Conservation (phyloP, 2,797 vertebrate genomes). For the Sebastes kiyomatsui region DNA sequence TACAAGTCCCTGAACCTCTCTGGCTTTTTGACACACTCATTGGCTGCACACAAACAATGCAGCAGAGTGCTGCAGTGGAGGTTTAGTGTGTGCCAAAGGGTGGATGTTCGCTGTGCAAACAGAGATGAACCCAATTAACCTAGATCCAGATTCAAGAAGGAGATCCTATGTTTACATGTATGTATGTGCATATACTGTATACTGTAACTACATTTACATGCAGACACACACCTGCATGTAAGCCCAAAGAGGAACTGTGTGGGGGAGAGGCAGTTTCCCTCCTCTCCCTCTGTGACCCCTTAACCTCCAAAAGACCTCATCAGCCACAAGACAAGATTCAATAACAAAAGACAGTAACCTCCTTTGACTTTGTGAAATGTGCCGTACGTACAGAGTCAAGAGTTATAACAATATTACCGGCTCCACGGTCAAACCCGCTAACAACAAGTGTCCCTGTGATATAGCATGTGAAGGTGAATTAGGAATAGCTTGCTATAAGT, state of each 20-base stretch:
- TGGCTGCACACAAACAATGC: conserved; percentile 40
- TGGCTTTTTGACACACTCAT: conserved; percentile 7
- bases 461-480: conserved; percentile 61
- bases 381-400: background rate
- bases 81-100: conserved; percentile 30
- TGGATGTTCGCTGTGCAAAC: conserved; percentile 36
- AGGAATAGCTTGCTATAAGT: conserved; percentile 49
- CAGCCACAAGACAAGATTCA: background rate
- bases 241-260: background rate
- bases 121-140: conserved; percentile 31
- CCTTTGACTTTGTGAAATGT: conserved; percentile 11
- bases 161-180: conserved; percentile 3
- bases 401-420: background rate
- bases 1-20: background rate
- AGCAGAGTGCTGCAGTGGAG: conserved; percentile 50
- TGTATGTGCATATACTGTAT: background rate
- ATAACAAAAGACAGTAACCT: conserved; percentile 26
- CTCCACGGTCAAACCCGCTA: background rate
- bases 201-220: background rate
- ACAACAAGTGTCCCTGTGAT: conserved; percentile 33
- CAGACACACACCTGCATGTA: background rate
- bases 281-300: conserved; percentile 28
- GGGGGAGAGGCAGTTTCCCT: background rate
- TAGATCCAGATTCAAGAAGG: background rate
- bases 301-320: conserved; percentile 45